Evolutionary conservation across 64 coral and sea anemone genomes (phyloP).

Genomic region (Trachythela sp.): DNA sequence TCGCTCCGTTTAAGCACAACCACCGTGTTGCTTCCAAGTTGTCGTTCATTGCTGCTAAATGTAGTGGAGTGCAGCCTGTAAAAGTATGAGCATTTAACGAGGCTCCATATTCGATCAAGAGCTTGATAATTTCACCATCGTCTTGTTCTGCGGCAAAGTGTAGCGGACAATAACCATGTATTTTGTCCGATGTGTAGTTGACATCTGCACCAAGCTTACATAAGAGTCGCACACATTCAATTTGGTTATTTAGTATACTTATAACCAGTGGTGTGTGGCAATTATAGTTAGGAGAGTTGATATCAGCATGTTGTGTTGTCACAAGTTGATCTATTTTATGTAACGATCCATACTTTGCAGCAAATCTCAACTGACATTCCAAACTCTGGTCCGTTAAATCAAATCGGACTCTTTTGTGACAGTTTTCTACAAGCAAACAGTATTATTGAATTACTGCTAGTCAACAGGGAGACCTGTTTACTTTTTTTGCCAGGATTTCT

Average conservation of each 20-base stretch:
- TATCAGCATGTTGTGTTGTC: background rate
- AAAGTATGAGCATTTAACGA: background rate
- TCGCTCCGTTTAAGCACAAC: background rate
- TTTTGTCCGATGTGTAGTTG: background rate
- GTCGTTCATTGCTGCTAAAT: background rate
- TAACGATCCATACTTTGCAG: background rate
- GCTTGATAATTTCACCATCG: background rate
- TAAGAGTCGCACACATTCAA: background rate
- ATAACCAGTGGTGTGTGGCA: slow-evolving; percentile 4
- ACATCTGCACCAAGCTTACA: background rate
- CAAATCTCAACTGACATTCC: background rate
- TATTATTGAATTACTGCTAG: too few relatives aligned
- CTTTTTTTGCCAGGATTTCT: too few relatives aligned
- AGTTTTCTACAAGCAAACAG: background rate
- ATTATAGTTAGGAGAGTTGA: background rate
- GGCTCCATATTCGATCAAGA: background rate
- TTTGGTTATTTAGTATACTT: background rate
- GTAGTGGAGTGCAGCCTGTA: slow-evolving; percentile 7
- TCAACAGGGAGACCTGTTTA: too few relatives aligned
- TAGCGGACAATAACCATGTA: background rate
- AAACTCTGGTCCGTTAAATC: background rate
- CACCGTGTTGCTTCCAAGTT: background rate
- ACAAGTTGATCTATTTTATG: background rate
- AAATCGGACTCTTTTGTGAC: background rate
- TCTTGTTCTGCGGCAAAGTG: background rate